Evolutionary conservation across 2,113 vertebrate genomes (phyloP).

Genomic region (Periophthalmodon schlosseri): DNA sequence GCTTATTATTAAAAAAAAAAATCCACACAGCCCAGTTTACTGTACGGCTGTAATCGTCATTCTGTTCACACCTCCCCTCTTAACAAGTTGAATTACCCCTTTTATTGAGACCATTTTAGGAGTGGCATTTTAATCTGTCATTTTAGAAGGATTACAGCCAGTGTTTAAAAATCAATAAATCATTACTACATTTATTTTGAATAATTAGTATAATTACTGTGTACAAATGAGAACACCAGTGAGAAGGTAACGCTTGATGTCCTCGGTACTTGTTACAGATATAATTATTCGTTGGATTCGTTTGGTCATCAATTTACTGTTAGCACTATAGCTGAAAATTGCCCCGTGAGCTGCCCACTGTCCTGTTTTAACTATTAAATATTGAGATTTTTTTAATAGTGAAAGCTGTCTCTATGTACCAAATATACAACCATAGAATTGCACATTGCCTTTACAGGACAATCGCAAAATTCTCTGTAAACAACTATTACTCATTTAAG

Average conservation of each 20-base stretch:
- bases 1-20: neutral
- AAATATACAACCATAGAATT: neutral
- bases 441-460: neutral
- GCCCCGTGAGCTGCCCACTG: neutral
- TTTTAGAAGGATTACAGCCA: conserved; percentile 15
- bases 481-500: neutral
- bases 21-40: neutral
- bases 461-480: too few species aligned
- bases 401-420: neutral
- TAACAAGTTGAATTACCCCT: neutral
- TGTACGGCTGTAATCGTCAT: conserved; percentile 2
- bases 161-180: conserved; percentile 30
- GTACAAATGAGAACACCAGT: conserved; percentile 31
- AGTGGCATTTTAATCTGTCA: conserved; percentile 27
- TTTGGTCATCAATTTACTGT: conserved; percentile 31
- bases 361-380: too few species aligned
- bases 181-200: conserved; percentile 28
- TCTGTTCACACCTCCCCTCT: neutral
- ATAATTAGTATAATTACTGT: conserved; percentile 28
- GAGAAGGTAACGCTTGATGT: neutral
- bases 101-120: neutral
- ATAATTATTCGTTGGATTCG: neutral
- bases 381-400: neutral
- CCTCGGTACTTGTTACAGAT: conserved; percentile 2
- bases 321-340: neutral